Evolutionary conservation across 1,140 invertebrate species (phyloP).

Genomic region (Aphis gossypii): DNA sequence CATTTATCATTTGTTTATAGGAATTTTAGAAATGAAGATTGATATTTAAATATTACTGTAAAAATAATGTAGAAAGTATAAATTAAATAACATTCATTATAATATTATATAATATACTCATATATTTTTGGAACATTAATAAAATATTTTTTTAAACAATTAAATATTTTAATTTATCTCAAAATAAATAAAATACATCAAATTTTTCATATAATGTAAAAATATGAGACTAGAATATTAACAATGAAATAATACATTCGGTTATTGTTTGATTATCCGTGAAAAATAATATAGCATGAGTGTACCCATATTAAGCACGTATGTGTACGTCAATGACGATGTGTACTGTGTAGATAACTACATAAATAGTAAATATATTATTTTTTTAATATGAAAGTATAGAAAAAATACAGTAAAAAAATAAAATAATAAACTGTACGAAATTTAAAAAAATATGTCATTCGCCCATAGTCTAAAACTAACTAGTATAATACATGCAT

Average conservation of each 20-base stretch:
- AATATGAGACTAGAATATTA: not conserved
- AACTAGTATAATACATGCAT: not conserved
- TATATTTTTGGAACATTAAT: not conserved
- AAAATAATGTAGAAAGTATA: not conserved
- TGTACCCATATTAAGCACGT: not conserved
- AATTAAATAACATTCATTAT: not conserved
- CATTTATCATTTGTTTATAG: too few relatives aligned
- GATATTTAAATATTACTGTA: not conserved
- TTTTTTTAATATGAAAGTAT: too few relatives aligned
- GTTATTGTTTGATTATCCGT: not conserved
- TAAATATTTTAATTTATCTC: not conserved
- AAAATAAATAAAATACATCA: not conserved
- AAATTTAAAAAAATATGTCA: not conserved
- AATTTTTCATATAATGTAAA: not conserved
- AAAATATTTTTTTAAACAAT: not conserved
- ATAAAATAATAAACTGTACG: not conserved
- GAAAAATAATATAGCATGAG: not conserved
- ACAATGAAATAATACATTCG: not conserved
- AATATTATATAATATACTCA: not conserved
- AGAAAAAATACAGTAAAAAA: not conserved
- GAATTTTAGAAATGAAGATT: not conserved
- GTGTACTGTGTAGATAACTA: not conserved
- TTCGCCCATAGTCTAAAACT: not conserved
- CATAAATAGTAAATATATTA: not conserved
- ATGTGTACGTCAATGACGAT: not conserved